Conservation (phyloP, 2,113 vertebrate genomes). For the Furnarius figulus region DNA sequence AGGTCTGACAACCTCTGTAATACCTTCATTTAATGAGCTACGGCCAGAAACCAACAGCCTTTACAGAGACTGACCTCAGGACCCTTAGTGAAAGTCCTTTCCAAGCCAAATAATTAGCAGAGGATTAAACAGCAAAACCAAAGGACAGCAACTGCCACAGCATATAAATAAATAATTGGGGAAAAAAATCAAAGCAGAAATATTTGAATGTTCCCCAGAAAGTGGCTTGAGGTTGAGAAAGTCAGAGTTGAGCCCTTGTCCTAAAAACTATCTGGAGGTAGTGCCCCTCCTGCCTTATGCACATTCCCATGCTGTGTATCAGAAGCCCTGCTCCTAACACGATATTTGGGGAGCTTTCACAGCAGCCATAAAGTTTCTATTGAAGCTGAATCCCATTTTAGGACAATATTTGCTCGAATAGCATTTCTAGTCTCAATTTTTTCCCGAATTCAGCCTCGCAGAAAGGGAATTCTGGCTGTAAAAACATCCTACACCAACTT, state of each 20-base stretch:
- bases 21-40: conserved; percentile 4
- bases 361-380: not conserved
- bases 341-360: not conserved
- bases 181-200: not conserved
- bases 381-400: not conserved
- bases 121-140: not conserved
- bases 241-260: not conserved
- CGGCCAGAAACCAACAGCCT: fast-evolving
- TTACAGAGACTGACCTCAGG: not conserved
- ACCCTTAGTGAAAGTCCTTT: not conserved
- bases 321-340: not conserved
- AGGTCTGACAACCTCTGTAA: not conserved
- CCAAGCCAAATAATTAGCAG: not conserved
- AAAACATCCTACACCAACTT: not conserved
- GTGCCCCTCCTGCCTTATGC: not conserved
- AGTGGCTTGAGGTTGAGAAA: not conserved
- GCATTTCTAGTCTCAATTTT: not conserved
- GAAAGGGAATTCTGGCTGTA: not conserved
- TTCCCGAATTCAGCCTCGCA: not conserved
- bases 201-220: not conserved
- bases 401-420: not conserved
- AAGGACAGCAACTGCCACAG: not conserved
- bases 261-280: not conserved
- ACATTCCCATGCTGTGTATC: fast-evolving
- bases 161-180: not conserved